Evolutionary conservation across 2,797 vertebrate genomes (phyloP).

Genomic region (Arremon aurantiirostris): DNA sequence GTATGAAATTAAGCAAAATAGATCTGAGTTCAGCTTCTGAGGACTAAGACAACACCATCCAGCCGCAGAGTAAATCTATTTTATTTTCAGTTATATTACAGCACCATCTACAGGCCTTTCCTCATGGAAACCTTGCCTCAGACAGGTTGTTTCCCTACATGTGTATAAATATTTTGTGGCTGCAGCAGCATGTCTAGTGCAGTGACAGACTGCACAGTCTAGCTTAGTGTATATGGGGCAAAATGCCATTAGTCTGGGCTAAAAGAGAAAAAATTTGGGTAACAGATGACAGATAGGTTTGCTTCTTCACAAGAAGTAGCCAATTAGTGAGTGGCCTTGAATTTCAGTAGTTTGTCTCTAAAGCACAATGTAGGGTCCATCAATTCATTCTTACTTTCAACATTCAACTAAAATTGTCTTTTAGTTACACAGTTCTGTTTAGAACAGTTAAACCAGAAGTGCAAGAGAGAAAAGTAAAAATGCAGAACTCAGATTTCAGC

Average conservation of each 20-base stretch:
- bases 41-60: not conserved
- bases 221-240: not conserved
- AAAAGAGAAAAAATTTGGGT: not conserved
- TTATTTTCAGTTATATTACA: slow-evolving; percentile 50
- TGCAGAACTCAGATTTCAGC: not conserved
- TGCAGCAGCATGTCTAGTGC: not conserved
- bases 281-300: not conserved
- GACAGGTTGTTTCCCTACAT: not conserved
- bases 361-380: not conserved
- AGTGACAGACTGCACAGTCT: not conserved
- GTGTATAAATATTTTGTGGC: not conserved
- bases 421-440: not conserved
- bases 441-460: not conserved
- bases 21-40: not conserved
- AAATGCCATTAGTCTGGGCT: not conserved
- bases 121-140: not conserved
- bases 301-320: not conserved
- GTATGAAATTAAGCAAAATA: not conserved
- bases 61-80: not conserved
- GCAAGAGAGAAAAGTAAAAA: not conserved
- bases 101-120: slow-evolving; percentile 74
- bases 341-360: not conserved
- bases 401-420: not conserved
- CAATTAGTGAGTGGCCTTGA: not conserved
- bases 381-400: not conserved